Evolutionary conservation across 1,140 invertebrate species (phyloP).

Genomic region (Macrosteles quadrilineatus): DNA sequence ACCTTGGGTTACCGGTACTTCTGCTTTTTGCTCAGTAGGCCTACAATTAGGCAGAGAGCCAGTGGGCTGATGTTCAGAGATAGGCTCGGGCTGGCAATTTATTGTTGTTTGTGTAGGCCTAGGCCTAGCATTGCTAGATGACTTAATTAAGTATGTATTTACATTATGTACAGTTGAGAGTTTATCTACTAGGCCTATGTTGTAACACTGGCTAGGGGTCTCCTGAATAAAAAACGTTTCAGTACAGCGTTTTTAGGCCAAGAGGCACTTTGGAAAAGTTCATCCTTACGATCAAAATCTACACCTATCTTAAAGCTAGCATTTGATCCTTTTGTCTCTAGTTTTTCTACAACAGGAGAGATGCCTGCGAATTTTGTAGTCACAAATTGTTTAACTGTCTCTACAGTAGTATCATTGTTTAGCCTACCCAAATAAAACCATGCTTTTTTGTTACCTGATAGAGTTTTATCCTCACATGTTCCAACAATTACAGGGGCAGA

Average conservation of each 20-base stretch:
- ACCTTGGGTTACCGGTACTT: not conserved
- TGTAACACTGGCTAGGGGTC: too few relatives aligned
- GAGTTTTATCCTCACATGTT: too few relatives aligned
- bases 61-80: not conserved
- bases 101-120: not conserved
- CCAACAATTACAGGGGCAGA: too few relatives aligned
- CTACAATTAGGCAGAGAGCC: not conserved
- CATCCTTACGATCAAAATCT: too few relatives aligned
- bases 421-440: not conserved
- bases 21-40: not conserved
- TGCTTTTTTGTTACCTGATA: too few relatives aligned
- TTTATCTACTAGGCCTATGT: too few relatives aligned
- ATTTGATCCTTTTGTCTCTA: not conserved
- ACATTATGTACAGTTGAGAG: not conserved
- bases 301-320: too few relatives aligned
- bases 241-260: too few relatives aligned
- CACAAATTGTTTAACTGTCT: not conserved
- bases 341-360: not conserved
- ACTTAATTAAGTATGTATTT: not conserved
- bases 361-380: not conserved
- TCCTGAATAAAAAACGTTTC: too few relatives aligned
- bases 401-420: not conserved
- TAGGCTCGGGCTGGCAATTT: not conserved
- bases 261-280: too few relatives aligned
- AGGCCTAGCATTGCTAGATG: not conserved